These are phyloP conservation scores for Trichogramma dendrolimi DNA, from an alignment of 2,888 invertebrate genomes.

Conservation along the genomic window DNA sequence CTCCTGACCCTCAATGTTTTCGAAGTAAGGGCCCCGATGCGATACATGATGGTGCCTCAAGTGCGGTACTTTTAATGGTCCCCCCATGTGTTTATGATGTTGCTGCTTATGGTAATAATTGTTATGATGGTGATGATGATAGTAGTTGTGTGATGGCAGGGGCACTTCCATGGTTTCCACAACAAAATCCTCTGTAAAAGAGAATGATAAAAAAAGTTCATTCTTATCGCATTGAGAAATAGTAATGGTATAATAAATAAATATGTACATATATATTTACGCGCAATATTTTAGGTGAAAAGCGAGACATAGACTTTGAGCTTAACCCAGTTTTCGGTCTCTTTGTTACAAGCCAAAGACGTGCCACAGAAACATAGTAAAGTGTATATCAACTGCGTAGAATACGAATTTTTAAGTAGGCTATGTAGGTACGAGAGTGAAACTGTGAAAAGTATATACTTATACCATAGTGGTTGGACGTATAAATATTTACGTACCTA, in stretches of 20 bases:
- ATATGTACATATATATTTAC: neutral
- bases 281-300: neutral
- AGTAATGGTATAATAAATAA: too few relatives aligned
- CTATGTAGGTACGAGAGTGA: neutral
- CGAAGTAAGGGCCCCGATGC: constrained; percentile 72
- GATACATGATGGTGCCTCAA: constrained; percentile 65
- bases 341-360: constrained; percentile 7
- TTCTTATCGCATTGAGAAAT: neutral
- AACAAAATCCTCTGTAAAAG: neutral
- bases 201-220: neutral
- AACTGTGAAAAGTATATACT: neutral
- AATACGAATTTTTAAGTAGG: neutral
- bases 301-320: neutral
- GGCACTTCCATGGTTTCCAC: too few relatives aligned
- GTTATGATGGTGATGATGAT: neutral
- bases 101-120: constrained; percentile 9
- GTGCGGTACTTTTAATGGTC: constrained; percentile 47
- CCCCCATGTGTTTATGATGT: neutral
- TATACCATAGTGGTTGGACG: too few relatives aligned
- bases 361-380: neutral
- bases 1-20: constrained; percentile 55
- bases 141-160: neutral
- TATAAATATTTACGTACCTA: too few relatives aligned
- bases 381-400: neutral
- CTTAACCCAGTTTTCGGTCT: constrained; percentile 8